Percentiles rank a stretch among this genome's conserved stretches.
Conservation (phyloP, 2,113 vertebrate genomes). For the Nothocercus nigrocapillus region DNA sequence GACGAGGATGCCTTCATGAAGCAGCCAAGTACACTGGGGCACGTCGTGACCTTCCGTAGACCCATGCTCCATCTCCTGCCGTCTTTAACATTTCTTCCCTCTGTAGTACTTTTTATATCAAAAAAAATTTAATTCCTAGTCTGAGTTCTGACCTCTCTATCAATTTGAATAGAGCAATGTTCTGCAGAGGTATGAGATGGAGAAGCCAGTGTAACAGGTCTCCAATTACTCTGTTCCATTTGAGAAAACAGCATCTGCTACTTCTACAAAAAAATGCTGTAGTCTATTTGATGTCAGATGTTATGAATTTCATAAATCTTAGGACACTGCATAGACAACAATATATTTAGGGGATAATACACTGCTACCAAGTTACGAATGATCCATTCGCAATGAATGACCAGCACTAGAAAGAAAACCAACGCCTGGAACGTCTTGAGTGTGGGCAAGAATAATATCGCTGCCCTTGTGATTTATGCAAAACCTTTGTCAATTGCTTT, state of each 20-base stretch:
- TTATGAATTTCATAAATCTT: background rate
- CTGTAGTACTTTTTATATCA: background rate
- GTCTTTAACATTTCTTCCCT: background rate
- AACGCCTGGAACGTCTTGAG: background rate
- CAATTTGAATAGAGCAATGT: background rate
- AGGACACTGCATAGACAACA: background rate
- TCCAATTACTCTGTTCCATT: background rate
- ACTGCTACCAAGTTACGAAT: background rate
- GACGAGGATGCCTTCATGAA: accelerated
- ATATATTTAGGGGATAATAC: background rate
- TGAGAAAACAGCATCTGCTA: conserved; percentile 7
- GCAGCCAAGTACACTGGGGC: background rate
- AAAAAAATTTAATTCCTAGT: background rate
- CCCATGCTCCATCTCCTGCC: background rate
- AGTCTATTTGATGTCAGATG: background rate
- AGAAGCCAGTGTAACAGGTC: background rate
- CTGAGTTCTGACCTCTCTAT: background rate
- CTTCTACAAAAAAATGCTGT: background rate
- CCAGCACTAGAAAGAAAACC: background rate
- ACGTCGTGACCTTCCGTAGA: background rate
- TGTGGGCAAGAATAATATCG: background rate
- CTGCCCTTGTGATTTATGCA: background rate
- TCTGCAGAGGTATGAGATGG: accelerated
- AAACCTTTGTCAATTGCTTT: background rate
- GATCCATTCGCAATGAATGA: background rate